A percentile compares a stretch with the other conserved stretches of the same genome.
Conservation (phyloP, 2,888 invertebrate genomes). For the Cacoxenus indagator region DNA sequence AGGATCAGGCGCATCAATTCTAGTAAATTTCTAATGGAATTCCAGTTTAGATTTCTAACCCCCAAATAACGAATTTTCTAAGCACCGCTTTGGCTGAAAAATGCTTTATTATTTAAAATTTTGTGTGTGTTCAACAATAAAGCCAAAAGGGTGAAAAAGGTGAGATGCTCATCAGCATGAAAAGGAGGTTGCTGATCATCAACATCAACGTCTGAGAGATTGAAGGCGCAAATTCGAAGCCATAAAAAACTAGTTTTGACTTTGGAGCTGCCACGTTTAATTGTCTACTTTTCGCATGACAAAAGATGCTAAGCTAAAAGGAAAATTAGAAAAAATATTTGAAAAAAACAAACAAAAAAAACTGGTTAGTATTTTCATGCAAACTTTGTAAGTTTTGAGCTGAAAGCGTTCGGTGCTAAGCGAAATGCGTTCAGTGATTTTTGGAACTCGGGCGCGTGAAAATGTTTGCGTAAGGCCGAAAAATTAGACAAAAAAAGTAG, state of each 20-base stretch:
- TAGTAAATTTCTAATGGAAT: constrained; percentile 22
- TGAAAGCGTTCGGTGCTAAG: neutral
- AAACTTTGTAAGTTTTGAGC: constrained; percentile 6
- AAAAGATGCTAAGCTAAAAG: constrained; percentile 41
- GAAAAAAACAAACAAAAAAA: constrained; percentile 24
- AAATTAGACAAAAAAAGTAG: neutral
- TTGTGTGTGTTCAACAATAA: constrained; percentile 27
- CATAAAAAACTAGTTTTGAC: constrained; percentile 24
- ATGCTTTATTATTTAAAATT: constrained; percentile 39
- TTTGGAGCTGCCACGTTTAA: constrained; percentile 48
- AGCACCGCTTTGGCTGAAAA: constrained; percentile 25
- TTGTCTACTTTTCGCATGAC: constrained; percentile 39
- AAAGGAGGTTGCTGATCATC: constrained; percentile 46
- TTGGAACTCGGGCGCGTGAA: constrained; percentile 49
- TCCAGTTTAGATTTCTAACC: constrained; percentile 7
- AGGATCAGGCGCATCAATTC: constrained; percentile 37
- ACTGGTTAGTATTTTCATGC: constrained; percentile 48
- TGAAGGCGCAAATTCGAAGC: neutral
- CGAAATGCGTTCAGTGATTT: constrained; percentile 47
- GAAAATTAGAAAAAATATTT: constrained; percentile 13
- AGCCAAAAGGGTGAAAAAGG: constrained; percentile 53
- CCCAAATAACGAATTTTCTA: neutral
- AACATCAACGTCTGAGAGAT: constrained; percentile 34
- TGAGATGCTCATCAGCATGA: constrained; percentile 49
- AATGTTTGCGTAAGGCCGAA: neutral